Percentiles rank a stretch among this genome's conserved stretches.
Evolutionary conservation across 2,113 vertebrate species (phyloP).

Genomic region (Syrmaticus mikado): DNA sequence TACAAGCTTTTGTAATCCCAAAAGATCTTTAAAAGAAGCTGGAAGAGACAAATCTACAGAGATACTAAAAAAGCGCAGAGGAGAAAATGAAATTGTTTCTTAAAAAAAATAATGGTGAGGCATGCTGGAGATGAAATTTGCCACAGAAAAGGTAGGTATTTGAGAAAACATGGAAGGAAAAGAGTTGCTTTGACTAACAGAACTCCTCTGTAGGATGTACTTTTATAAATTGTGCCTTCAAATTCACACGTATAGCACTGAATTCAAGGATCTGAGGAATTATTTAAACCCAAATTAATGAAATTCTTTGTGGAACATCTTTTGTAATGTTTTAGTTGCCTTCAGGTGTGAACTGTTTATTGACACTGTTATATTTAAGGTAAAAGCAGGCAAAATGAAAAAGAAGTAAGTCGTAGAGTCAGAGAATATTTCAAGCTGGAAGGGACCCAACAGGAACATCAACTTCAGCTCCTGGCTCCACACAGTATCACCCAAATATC

Average conservation of each 20-base stretch:
- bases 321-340: background rate
- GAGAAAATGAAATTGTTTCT: background rate
- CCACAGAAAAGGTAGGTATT: background rate
- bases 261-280: background rate
- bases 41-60: background rate
- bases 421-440: too few species aligned
- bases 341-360: background rate
- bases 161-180: background rate
- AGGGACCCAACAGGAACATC: too few species aligned
- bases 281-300: background rate
- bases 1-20: background rate
- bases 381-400: background rate
- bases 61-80: background rate
- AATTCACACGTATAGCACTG: background rate
- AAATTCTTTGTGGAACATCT: background rate
- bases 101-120: background rate
- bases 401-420: too few species aligned
- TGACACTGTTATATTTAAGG: background rate
- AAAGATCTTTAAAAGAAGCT: background rate
- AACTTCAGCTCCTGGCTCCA: too few species aligned
- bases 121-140: background rate
- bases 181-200: background rate
- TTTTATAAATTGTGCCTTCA: background rate
- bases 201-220: background rate
- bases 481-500: too few species aligned